Evolutionary conservation across 2,797 vertebrate genomes (phyloP).

Genomic region (Poecilia picta): DNA sequence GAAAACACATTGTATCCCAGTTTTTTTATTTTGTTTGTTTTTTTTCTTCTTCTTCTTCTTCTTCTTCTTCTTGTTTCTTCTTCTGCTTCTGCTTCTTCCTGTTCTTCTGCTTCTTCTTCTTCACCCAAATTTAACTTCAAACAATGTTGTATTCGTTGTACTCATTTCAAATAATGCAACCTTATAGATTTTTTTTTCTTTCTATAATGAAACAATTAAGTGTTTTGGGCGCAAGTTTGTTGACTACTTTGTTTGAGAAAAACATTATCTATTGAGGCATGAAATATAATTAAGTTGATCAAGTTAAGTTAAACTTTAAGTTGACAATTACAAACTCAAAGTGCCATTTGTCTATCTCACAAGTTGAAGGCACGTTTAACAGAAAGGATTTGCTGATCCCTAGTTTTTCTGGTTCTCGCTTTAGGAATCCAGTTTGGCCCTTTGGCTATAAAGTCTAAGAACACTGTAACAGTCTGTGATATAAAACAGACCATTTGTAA

Average conservation of each 20-base stretch:
- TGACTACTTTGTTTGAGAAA: neutral
- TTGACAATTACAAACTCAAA: neutral
- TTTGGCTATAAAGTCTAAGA: neutral
- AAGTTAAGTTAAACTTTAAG: neutral
- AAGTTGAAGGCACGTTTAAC: neutral
- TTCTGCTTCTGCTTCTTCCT: no score
- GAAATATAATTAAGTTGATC: neutral
- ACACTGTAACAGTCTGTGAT: neutral
- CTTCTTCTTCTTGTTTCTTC: neutral
- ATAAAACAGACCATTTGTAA: neutral
- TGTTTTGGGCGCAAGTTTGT: neutral
- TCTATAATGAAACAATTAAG: neutral
- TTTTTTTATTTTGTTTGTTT: no score
- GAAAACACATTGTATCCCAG: neutral
- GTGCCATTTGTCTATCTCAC: neutral
- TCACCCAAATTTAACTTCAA: slow-evolving; percentile 4
- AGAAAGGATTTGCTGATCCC: neutral
- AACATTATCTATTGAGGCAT: neutral
- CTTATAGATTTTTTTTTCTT: neutral
- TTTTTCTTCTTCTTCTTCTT: no score
- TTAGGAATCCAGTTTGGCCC: neutral
- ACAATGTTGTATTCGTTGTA: neutral
- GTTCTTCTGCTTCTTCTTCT: no score
- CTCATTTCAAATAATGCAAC: neutral
- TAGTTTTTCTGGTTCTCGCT: neutral